A percentile compares a stretch with the other conserved stretches of the same genome.
Evolutionary conservation across 2,797 vertebrate species (phyloP).

Genomic region (Rhabdophis nuchalis): DNA sequence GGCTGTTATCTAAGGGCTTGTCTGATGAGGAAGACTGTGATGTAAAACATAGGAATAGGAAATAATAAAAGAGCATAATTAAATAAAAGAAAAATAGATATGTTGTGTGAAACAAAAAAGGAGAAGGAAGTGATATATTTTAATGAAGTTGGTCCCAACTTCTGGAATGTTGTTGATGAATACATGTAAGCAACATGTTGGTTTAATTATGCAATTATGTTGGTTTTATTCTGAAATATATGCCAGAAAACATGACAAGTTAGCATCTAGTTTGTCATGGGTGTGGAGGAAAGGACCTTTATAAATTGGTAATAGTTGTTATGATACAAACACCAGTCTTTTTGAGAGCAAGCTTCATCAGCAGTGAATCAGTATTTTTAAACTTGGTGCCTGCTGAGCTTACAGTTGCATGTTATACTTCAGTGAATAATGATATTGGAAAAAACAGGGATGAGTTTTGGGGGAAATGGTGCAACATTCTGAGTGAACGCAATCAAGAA

Average conservation of each 20-base stretch:
- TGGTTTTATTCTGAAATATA: not conserved
- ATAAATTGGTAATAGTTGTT: not conserved
- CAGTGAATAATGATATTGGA: not conserved
- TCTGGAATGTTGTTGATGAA: not conserved
- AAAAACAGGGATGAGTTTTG: not conserved
- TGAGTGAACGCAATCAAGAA: not conserved
- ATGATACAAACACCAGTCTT: not conserved
- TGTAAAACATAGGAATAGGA: not conserved
- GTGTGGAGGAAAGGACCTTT: not conserved
- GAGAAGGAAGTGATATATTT: not conserved
- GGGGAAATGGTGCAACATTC: not conserved
- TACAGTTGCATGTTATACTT: not conserved
- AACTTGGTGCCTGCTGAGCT: not conserved
- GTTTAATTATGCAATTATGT: not conserved
- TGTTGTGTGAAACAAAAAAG: not conserved
- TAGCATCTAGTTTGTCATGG: not conserved
- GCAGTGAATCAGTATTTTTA: not conserved
- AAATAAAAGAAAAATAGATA: not conserved
- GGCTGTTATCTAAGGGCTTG: not conserved
- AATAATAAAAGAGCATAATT: not conserved
- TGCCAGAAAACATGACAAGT: not conserved
- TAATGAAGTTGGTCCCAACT: not conserved
- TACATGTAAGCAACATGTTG: not conserved
- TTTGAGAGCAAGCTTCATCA: not conserved
- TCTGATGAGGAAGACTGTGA: not conserved